Evolutionary conservation across 2,888 invertebrate species (phyloP), one percentile per base, ranked within the genome.

Genomic region (Rhagonycha fulva): DNA sequence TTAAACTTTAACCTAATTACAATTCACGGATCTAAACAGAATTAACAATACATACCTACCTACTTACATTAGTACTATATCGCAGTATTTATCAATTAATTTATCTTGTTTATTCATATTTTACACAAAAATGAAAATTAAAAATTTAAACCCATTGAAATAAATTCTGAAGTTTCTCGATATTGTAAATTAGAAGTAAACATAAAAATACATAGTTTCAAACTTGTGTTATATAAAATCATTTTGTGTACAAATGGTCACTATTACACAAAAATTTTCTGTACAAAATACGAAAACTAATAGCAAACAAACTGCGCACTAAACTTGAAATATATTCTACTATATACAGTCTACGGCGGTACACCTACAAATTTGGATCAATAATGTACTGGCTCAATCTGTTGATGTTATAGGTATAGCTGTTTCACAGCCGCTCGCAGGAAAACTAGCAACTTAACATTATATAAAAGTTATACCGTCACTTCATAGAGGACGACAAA

Each of bases 251-350:
- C 23, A 66, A 68, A 30, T 68, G 23, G 32, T 24, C 14, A 26
- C 24, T 68, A 12, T 23, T 30, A 61, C 68, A 68, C 60, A 30
- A 72, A 68, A 7, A 60, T 62, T 61, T 74, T 14, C 9, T 30
- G 24, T 14, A 32, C 12, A 32, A 12, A 32, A 32, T 47, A 47
- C 47, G 30, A 28, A 32, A 74, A 73, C 62, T 74, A 70, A 74
- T 28, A 70, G 47, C 60, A 69, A 60, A 63, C 32, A 62, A 73
- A 74, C 69, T 74, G 32, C 74, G 74, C 74, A 74, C 63, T 74
- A 72, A 68, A 74, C 62, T 62, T 62, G 47, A 12, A 61, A 72
- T 72, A 62, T 28, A 62, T 30, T 12, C 14, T 60, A 47, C 19
- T 68, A 14, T 32, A 14, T 63, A 26, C 24, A 32, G 4, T 62